phyloP scores from a whole-genome alignment of 2,113 vertebrate species.

The Carollia perspicillata region DNA sequence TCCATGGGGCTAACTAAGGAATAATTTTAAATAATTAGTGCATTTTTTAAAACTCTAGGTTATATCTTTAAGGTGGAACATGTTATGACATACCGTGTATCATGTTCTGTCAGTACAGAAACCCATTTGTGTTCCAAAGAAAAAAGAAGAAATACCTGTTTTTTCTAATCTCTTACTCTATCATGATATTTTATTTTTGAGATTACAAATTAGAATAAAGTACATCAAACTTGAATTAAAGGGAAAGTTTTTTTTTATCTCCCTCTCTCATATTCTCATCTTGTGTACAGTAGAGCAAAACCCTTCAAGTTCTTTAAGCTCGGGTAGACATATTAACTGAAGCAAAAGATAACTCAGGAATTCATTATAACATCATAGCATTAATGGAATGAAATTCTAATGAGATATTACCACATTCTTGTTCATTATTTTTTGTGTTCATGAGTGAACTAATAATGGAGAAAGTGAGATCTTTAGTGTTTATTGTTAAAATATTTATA shows the following conservation, averaged over 20 bases:
- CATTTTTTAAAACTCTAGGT: not conserved
- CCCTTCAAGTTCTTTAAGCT: not conserved
- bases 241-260: not conserved
- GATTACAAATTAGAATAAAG: not conserved
- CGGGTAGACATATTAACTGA: not conserved
- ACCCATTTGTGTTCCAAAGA: not conserved
- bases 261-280: not conserved
- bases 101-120: not conserved
- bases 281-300: not conserved
- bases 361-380: not conserved
- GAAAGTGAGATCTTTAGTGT: not conserved
- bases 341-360: not conserved
- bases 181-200: not conserved
- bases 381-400: not conserved
- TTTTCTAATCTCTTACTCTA: not conserved
- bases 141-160: not conserved
- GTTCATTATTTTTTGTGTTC: not conserved
- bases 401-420: not conserved
- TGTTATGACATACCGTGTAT: not conserved
- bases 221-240: not conserved
- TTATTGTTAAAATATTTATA: constrained; percentile 18
- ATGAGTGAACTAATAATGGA: not conserved
- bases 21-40: not conserved
- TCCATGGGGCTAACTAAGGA: not conserved
- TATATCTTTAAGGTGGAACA: not conserved